Evolutionary conservation across 2,888 invertebrate genomes (phyloP).

Genomic region (Callosobruchus maculatus): DNA sequence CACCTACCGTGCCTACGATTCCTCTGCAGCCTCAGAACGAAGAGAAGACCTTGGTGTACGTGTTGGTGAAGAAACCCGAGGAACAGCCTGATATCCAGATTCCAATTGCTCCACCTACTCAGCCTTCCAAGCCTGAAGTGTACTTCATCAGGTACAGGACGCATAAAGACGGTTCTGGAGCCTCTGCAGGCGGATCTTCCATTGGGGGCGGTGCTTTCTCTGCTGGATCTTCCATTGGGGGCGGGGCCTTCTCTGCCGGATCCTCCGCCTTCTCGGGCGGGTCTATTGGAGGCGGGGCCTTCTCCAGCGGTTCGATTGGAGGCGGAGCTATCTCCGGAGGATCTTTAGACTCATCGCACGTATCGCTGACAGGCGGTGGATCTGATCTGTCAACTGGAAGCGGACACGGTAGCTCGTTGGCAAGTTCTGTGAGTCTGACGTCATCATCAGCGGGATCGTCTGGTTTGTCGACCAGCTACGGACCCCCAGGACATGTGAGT

Average conservation of each 20-base stretch:
- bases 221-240: constrained; percentile 15
- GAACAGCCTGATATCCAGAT: constrained; percentile 76
- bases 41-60: constrained; percentile 86
- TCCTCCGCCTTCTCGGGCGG: constrained; percentile 13
- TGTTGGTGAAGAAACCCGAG: constrained; percentile 84
- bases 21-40: constrained; percentile 75
- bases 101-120: constrained; percentile 73
- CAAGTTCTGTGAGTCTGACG: constrained; percentile 12
- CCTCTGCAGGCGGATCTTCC: background rate
- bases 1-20: constrained; percentile 73
- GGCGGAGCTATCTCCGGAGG: constrained; percentile 5
- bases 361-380: background rate
- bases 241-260: constrained; percentile 44
- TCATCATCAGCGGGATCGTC: constrained; percentile 16
- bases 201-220: constrained; percentile 35
- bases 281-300: constrained; percentile 8
- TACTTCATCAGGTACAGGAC: constrained; percentile 87
- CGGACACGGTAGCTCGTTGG: constrained; percentile 12
- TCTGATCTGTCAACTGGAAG: constrained; percentile 5
- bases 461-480: constrained; percentile 35
- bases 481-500: constrained; percentile 44
- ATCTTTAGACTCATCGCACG: constrained; percentile 9
- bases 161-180: constrained; percentile 53
- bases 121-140: constrained; percentile 84
- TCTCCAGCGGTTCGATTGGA: constrained; percentile 5